Evolutionary conservation across 2,888 invertebrate genomes (phyloP).

Genomic region (Callinectes sapidus): DNA sequence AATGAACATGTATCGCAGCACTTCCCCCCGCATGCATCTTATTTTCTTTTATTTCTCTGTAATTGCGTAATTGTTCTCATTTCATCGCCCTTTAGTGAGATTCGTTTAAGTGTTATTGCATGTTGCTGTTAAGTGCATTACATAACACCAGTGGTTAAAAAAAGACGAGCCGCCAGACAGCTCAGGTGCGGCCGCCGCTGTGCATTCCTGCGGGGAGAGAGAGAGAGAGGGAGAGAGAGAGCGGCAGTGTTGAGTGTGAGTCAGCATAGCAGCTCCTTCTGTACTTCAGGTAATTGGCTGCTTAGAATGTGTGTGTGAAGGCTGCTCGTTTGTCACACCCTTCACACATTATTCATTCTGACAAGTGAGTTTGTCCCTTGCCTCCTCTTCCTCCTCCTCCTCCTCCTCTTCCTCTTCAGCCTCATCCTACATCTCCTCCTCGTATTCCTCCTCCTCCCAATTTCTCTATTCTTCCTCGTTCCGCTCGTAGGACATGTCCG

Average conservation of each 20-base stretch:
- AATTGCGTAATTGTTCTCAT: not conserved
- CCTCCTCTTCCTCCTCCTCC: not conserved
- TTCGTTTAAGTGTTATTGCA: not conserved
- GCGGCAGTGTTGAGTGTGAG: not conserved
- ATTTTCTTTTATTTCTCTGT: not conserved
- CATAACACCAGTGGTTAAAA: not conserved
- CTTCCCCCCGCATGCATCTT: not conserved
- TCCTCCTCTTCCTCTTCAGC: not conserved
- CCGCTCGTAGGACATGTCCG: not conserved
- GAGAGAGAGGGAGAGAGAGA: not conserved
- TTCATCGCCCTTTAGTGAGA: not conserved
- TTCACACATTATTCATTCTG: constrained; percentile 5
- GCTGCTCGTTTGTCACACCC: not conserved
- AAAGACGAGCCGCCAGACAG: not conserved
- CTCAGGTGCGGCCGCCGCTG: not conserved
- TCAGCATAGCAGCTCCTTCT: not conserved
- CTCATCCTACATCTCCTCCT: not conserved
- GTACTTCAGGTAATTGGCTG: constrained; percentile 9
- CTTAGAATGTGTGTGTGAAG: constrained; percentile 10
- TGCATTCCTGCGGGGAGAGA: not conserved
- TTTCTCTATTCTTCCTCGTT: not conserved
- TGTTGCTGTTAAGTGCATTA: not conserved
- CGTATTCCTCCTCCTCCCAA: not conserved
- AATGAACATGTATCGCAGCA: not conserved
- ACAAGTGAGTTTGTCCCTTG: constrained; percentile 19